A percentile compares a stretch with the other conserved stretches of the same genome.
Conservation (phyloP, 92 coral and sea anemone species). For the Phenganax stokvisi region DNA sequence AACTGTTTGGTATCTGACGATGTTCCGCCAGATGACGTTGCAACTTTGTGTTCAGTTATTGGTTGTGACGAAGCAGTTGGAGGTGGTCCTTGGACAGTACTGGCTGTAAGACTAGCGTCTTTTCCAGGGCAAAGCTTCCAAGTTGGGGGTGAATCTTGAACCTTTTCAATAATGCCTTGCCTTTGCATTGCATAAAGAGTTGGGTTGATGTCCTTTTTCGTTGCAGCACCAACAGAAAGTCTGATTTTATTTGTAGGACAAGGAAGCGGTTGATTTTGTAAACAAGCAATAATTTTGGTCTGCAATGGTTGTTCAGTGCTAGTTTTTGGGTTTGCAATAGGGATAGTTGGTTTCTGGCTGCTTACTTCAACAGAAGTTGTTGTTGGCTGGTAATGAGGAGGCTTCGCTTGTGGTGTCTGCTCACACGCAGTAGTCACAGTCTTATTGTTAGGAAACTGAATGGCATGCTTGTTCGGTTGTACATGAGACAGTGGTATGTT, state of each 20-base stretch:
- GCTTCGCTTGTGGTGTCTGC: slow-evolving; percentile 60
- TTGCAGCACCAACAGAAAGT: slow-evolving; percentile 50
- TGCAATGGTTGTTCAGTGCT: not conserved
- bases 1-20: slow-evolving; percentile 51
- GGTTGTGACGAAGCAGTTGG: not conserved
- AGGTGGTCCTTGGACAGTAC: too few species aligned
- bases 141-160: slow-evolving; percentile 86
- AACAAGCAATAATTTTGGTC: slow-evolving; percentile 6
- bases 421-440: slow-evolving; percentile 24
- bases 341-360: not conserved
- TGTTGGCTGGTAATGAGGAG: slow-evolving; percentile 47
- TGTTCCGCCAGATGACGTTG: not conserved
- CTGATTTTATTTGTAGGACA: slow-evolving; percentile 62
- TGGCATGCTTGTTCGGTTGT: not conserved
- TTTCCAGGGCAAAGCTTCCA: slow-evolving; percentile 63
- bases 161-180: slow-evolving; percentile 60
- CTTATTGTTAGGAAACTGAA: not conserved
- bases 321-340: slow-evolving; percentile 47
- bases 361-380: slow-evolving; percentile 16
- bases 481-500: not conserved
- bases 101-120: slow-evolving; percentile 14
- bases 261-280: slow-evolving; percentile 10
- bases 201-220: slow-evolving; percentile 82
- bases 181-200: slow-evolving; percentile 66
- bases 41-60: not conserved